phyloP scores from a whole-genome alignment of 2,797 vertebrate species.

The Somateria mollissima region DNA sequence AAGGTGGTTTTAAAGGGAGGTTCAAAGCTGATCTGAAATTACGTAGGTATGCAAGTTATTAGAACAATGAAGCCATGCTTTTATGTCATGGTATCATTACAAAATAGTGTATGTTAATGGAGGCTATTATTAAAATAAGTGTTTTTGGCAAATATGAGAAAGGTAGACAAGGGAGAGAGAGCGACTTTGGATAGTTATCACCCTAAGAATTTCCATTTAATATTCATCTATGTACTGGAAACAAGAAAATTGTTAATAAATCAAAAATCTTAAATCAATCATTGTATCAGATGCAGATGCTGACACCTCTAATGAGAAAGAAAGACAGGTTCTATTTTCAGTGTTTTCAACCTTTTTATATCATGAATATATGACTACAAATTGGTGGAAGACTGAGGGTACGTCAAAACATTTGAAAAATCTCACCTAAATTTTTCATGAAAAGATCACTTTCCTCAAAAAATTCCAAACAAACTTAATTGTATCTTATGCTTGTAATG shows the following conservation, averaged over 20 bases:
- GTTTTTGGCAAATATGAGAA: not conserved
- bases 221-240: not conserved
- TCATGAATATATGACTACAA: not conserved
- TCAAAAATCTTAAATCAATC: not conserved
- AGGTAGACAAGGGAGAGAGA: not conserved
- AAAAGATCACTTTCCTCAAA: not conserved
- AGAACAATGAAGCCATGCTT: not conserved
- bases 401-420: not conserved
- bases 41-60: not conserved
- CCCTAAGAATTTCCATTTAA: not conserved
- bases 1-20: not conserved
- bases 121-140: not conserved
- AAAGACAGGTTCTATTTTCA: not conserved
- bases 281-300: not conserved
- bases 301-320: not conserved
- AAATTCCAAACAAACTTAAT: not conserved
- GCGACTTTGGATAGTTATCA: not conserved
- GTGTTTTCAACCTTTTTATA: not conserved
- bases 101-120: not conserved
- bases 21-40: not conserved
- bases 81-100: not conserved
- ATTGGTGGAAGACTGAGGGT: not conserved
- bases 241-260: not conserved
- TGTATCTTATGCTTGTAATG: not conserved
- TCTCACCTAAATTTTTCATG: not conserved